Conservation (phyloP, 1,140 invertebrate species). For the Acromyrmex charruanus region DNA sequence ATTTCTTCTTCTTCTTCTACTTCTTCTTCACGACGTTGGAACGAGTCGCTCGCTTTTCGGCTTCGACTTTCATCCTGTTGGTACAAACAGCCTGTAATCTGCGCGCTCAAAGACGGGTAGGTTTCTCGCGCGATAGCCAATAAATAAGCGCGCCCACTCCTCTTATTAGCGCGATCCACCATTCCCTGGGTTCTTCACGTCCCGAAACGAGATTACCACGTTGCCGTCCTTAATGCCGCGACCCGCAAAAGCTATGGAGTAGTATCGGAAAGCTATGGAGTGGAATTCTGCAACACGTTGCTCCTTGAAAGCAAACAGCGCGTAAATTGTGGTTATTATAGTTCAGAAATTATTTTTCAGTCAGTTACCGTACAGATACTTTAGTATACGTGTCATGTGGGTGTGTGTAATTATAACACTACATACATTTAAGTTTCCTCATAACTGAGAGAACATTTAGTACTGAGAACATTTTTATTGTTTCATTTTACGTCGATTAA, state of each 20-base stretch:
- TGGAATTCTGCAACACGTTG: conserved; percentile 30
- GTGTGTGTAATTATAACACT: conserved; percentile 26
- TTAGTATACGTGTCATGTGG: neutral
- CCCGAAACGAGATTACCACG: conserved; percentile 49
- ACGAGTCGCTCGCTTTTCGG: conserved; percentile 48
- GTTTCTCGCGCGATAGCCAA: conserved; percentile 65
- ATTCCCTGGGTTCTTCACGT: conserved; percentile 56
- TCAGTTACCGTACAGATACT: conserved; percentile 1
- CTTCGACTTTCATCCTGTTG: conserved; percentile 66
- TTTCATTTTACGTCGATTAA: neutral
- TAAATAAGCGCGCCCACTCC: conserved; percentile 75
- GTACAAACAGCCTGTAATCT: conserved; percentile 73
- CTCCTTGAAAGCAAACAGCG: conserved; percentile 21
- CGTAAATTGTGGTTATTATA: conserved; percentile 48
- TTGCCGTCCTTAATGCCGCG: conserved; percentile 41
- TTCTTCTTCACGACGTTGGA: conserved; percentile 50
- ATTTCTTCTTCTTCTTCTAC: conserved; percentile 61
- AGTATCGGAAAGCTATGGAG: conserved; percentile 20
- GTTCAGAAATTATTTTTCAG: conserved; percentile 51
- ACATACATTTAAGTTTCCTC: neutral
- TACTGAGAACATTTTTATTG: neutral
- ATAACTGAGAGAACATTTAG: conserved; percentile 10
- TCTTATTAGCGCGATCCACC: conserved; percentile 71
- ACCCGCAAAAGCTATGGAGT: conserved; percentile 41
- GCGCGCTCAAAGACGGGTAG: conserved; percentile 51